Evolutionary conservation across 2,113 vertebrate genomes (phyloP).

Genomic region (Pongo abelii): DNA sequence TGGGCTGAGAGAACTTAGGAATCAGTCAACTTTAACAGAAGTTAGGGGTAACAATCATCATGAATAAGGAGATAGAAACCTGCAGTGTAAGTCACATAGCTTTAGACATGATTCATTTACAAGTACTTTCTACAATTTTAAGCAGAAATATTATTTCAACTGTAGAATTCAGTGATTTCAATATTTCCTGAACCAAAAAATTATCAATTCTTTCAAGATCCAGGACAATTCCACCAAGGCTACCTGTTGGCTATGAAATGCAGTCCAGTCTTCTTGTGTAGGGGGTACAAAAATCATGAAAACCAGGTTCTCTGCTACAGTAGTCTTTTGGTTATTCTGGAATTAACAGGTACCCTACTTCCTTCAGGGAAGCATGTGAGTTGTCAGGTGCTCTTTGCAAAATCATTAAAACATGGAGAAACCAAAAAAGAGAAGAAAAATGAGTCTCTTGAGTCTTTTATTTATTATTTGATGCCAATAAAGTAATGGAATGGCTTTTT

Average conservation of each 20-base stretch:
- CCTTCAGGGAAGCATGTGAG: background rate
- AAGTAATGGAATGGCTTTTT: background rate
- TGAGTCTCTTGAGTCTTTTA: background rate
- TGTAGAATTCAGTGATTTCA: background rate
- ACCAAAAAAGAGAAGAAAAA: background rate
- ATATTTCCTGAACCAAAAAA: background rate
- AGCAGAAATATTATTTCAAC: background rate
- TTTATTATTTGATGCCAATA: background rate
- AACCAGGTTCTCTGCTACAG: background rate
- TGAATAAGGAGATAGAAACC: background rate
- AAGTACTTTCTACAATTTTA: background rate
- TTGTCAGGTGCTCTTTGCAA: background rate
- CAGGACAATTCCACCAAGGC: background rate
- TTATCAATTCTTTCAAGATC: background rate
- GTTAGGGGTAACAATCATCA: background rate
- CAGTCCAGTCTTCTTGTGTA: background rate
- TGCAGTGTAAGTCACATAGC: background rate
- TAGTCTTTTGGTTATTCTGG: background rate
- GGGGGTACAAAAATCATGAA: background rate
- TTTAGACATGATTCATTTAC: background rate
- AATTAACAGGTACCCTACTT: background rate
- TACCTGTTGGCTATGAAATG: background rate
- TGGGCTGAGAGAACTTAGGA: background rate
- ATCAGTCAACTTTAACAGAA: background rate
- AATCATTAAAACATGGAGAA: background rate